These are phyloP conservation scores for Vannuccia rotundouncinata DNA, from an alignment of 2,888 invertebrate genomes.

Conservation along the genomic window DNA sequence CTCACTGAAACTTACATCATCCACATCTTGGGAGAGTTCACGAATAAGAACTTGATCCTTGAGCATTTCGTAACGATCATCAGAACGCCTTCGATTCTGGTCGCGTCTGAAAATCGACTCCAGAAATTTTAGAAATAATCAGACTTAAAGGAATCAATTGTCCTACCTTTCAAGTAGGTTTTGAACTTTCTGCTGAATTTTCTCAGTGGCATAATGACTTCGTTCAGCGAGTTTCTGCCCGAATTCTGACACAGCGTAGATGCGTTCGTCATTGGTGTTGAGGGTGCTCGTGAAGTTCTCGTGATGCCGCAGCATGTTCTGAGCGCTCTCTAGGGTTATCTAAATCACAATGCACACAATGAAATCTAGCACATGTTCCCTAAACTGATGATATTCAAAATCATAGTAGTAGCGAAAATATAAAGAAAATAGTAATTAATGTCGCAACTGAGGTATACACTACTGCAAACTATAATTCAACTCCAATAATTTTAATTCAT, in stretches of 20 bases:
- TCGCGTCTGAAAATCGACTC: slow-evolving; percentile 20
- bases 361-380: no score
- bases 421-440: no score
- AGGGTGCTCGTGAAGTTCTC: slow-evolving; percentile 98
- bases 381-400: no score
- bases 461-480: no score
- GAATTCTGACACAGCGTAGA: slow-evolving; percentile 89
- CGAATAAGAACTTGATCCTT: slow-evolving; percentile 89
- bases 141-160: neutral
- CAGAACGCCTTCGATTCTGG: slow-evolving; percentile 62
- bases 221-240: slow-evolving; percentile 82
- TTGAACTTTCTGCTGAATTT: slow-evolving; percentile 74
- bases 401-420: no score
- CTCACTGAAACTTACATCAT: slow-evolving; percentile 31
- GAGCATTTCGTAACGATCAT: slow-evolving; percentile 81
- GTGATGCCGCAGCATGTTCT: slow-evolving; percentile 89
- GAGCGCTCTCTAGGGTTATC: slow-evolving; percentile 86
- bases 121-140: neutral
- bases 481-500: no score
- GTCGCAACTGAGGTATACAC: no score
- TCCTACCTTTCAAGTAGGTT: slow-evolving; percentile 21
- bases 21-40: slow-evolving; percentile 69
- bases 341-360: slow-evolving; percentile 46
- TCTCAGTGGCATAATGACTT: slow-evolving; percentile 89
- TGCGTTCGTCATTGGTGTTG: slow-evolving; percentile 99